Percentiles rank a stretch among this genome's conserved stretches.
These are phyloP conservation scores for Nematopogon swammerdamellus DNA, from an alignment of 2,888 invertebrate species.

Conservation along the genomic window DNA sequence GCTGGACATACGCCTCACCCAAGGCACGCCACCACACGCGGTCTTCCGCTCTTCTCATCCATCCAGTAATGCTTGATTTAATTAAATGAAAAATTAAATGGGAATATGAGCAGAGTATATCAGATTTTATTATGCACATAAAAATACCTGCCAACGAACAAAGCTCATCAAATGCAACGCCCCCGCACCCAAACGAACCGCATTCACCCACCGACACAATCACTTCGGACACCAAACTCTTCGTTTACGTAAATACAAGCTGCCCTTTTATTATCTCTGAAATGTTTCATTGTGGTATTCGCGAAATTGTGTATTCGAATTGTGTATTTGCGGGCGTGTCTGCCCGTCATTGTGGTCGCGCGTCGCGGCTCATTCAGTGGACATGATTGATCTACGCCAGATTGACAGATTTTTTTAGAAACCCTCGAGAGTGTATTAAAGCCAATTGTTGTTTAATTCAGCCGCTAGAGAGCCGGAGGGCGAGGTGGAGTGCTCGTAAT, in stretches of 20 bases:
- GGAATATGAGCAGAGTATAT: no score
- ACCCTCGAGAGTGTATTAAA: slow-evolving; percentile 44
- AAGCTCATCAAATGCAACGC: not conserved
- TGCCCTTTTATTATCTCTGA: slow-evolving; percentile 47
- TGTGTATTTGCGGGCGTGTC: slow-evolving; percentile 8
- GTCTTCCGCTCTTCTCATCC: no score
- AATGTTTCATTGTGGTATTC: slow-evolving; percentile 34
- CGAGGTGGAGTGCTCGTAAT: slow-evolving; percentile 52
- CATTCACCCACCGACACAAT: not conserved
- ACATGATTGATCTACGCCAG: slow-evolving; percentile 54
- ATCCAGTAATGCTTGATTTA: no score
- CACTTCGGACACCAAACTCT: not conserved
- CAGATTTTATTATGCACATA: no score
- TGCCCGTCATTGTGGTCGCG: slow-evolving; percentile 18
- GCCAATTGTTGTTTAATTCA: slow-evolving; percentile 59
- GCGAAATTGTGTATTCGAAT: no score
- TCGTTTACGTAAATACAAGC: slow-evolving; percentile 51
- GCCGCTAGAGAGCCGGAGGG: slow-evolving; percentile 46
- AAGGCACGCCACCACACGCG: no score
- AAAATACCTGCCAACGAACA: no score
- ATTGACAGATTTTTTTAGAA: slow-evolving; percentile 54
- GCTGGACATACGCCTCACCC: no score
- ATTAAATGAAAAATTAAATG: no score
- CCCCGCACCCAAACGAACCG: not conserved
- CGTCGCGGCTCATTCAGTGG: slow-evolving; percentile 42